phyloP scores from a whole-genome alignment of 2,888 invertebrate genomes.

The Tipula helvola region DNA sequence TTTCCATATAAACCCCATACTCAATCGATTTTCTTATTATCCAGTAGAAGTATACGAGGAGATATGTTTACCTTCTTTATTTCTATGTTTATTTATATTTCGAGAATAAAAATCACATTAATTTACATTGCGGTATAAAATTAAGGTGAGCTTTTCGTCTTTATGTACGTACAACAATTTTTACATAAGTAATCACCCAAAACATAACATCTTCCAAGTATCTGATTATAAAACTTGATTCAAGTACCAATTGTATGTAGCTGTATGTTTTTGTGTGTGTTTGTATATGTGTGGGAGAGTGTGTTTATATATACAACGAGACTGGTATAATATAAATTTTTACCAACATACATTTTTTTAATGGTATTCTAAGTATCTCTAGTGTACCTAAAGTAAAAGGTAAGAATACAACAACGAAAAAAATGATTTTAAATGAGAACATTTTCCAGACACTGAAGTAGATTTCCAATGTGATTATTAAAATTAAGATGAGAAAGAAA shows the following conservation, averaged over 20 bases:
- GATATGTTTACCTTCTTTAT: background rate
- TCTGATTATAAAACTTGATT: background rate
- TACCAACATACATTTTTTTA: background rate
- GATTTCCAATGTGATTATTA: background rate
- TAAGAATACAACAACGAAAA: background rate
- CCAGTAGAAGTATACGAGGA: background rate
- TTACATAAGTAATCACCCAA: background rate
- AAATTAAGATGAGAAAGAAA: background rate
- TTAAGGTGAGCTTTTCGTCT: background rate
- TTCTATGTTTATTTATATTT: background rate
- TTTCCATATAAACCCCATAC: background rate
- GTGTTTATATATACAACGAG: background rate
- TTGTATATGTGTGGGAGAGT: background rate
- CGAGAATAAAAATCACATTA: background rate
- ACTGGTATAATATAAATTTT: background rate
- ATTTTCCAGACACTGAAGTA: background rate
- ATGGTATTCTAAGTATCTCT: background rate
- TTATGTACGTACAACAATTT: background rate
- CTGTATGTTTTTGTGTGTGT: background rate
- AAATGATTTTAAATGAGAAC: background rate
- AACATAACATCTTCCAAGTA: constrained; percentile 4
- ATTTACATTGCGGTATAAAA: constrained; percentile 4
- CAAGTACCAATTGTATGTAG: background rate
- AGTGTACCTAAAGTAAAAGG: background rate
- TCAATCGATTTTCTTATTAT: background rate